Conservation (phyloP, 2,797 vertebrate species). For the Spinus pinus region DNA sequence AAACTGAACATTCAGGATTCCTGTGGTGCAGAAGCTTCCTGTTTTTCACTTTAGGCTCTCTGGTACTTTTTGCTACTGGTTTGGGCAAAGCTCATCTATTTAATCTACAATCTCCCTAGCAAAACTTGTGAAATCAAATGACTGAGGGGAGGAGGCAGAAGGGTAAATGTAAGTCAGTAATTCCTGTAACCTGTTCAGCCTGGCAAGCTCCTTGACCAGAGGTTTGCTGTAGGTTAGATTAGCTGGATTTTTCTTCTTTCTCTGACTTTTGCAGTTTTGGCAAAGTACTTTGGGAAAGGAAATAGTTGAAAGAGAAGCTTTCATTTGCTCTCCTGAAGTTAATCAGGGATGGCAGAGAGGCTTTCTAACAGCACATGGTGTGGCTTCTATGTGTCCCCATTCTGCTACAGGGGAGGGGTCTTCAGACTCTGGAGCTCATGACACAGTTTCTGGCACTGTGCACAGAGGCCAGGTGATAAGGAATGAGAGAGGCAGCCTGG, state of each 20-base stretch:
- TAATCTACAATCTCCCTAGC: background rate
- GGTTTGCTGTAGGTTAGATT: background rate
- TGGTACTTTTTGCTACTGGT: background rate
- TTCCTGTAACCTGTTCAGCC: background rate
- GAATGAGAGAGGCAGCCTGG: background rate
- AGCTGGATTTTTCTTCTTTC: background rate
- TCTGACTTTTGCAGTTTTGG: background rate
- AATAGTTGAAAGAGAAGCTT: background rate
- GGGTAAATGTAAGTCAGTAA: background rate
- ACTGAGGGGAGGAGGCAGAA: background rate
- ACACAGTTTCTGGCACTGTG: background rate
- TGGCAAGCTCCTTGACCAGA: background rate
- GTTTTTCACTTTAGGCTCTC: background rate
- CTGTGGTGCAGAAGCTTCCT: constrained; percentile 33
- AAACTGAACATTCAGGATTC: constrained; percentile 17
- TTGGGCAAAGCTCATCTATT: background rate
- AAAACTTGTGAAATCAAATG: background rate
- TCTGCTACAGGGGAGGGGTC: background rate
- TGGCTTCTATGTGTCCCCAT: background rate
- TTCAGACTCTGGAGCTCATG: background rate
- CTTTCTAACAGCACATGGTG: background rate
- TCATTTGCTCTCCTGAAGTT: background rate
- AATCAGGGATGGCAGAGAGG: background rate
- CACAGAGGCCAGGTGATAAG: background rate
- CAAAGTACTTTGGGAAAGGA: background rate